Base-by-base conservation (phyloP, 2,797 vertebrate species). In the Lepilemur ruficaudatus region DNA sequence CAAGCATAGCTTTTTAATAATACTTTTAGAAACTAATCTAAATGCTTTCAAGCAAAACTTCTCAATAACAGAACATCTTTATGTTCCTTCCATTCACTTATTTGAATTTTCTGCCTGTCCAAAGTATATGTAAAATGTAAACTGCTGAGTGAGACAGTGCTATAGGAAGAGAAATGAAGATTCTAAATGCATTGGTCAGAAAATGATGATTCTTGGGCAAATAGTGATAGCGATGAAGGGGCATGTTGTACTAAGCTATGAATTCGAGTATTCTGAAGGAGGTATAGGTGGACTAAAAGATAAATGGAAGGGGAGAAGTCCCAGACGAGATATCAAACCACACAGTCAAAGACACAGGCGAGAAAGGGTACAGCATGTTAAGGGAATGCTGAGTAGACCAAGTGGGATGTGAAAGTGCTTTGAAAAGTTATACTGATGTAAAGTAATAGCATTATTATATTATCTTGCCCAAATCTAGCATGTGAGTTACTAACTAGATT, bases 111-210 rank as follows among this genome's bases (percentile, higher is more conserved):
- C n/a, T 76, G 41, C 7, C 50, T 92, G 20, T 52, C 38, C 65
- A 87, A 92, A 92, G 80, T 32, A 87, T 87, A 76, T 48, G 5
- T 84, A 94, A 94, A 73, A 85, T 55, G 25, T 55, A 63, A 94
- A 78, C 70, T 87, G 17, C 70, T 81, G 30, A 91, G 41, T 52
- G 23, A 17, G 18, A 72, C 25, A 82, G 25, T 32, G 63, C 30
- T 41, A 46, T 4, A 83, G 18, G 20, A 75, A 59, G 23, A 78
- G 22, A 96, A 91, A 88, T 50, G 38, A 80, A 84, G 35, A 73
- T 32, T 95, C 61, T 52, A 50, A 89, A 1, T n/a, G 30, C 17
- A 22, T 13, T 83, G 63, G 55, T 57, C 67, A 95, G 35, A 95
- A 80, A 38, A 55, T 10, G 28, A 22, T 12, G 41, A 28, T 17